These are phyloP conservation scores for Cataglyphis livida DNA, from an alignment of 2,888 invertebrate genomes.

Conservation along the genomic window DNA sequence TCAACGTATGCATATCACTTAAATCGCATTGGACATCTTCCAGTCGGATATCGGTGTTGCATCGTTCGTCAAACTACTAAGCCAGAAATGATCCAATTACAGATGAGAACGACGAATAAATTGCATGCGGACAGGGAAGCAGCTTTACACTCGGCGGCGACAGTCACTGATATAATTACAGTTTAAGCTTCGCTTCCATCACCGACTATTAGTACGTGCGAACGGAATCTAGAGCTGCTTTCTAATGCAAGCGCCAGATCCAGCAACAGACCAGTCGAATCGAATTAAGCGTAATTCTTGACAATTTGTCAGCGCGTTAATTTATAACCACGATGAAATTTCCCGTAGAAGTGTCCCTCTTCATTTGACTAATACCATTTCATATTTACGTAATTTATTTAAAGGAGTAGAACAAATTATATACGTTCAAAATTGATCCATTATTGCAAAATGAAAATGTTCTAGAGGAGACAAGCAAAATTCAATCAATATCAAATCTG, in stretches of 20 bases:
- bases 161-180: conserved; percentile 48
- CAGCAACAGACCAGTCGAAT: conserved; percentile 14
- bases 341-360: neutral
- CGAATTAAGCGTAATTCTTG: conserved; percentile 30
- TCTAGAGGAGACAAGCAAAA: neutral
- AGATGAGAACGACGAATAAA: conserved; percentile 35
- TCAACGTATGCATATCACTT: conserved; percentile 22
- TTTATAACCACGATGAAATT: conserved; percentile 14
- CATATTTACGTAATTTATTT: neutral
- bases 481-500: neutral
- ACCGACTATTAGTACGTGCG: conserved; percentile 31
- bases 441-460: neutral
- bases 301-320: conserved; percentile 26
- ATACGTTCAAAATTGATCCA: neutral
- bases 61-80: conserved; percentile 41
- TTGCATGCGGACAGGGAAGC: conserved; percentile 38
- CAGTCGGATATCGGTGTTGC: conserved; percentile 15
- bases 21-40: conserved; percentile 37
- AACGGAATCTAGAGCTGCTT: conserved; percentile 31
- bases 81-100: conserved; percentile 45
- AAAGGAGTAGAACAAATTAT: neutral
- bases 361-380: conserved; percentile 6
- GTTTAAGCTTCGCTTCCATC: conserved; percentile 42
- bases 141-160: conserved; percentile 19
- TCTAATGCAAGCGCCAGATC: conserved; percentile 27